A percentile compares a stretch with the other conserved stretches of the same genome.
These are phyloP conservation scores for Pogona vitticeps DNA, from an alignment of 2,113 vertebrate genomes.

Conservation along the genomic window DNA sequence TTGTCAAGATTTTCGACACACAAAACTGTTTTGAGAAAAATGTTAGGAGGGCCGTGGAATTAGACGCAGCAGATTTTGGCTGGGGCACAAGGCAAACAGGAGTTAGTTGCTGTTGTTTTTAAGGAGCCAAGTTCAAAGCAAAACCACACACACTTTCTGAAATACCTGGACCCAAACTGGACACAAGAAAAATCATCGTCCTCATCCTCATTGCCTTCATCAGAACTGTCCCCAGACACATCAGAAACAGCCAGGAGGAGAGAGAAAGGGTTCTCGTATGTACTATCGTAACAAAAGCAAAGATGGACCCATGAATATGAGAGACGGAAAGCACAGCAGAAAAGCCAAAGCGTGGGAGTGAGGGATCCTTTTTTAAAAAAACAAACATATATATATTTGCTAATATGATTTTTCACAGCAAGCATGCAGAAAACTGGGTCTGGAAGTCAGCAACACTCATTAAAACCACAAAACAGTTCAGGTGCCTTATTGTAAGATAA, in stretches of 20 bases:
- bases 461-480: neutral
- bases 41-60: neutral
- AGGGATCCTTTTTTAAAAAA: neutral
- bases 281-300: constrained; percentile 78
- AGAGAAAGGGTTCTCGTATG: constrained; percentile 88
- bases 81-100: neutral
- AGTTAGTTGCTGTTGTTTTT: constrained; percentile 22
- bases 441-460: neutral
- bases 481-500: neutral
- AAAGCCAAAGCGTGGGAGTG: too few relatives aligned
- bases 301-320: constrained; percentile 51
- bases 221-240: constrained; percentile 94
- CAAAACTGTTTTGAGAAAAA: too few relatives aligned
- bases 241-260: constrained; percentile 91
- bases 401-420: neutral
- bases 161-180: constrained; percentile 99
- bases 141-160: constrained; percentile 61
- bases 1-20: neutral
- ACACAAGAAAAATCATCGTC: constrained; percentile 91
- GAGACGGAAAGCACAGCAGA: neutral
- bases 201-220: constrained; percentile 83
- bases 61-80: neutral
- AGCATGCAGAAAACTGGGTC: neutral
- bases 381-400: neutral
- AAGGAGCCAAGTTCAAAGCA: constrained; percentile 69